These are phyloP conservation scores for Danio aesculapii DNA, from an alignment of 2,797 vertebrate species.

Conservation along the genomic window DNA sequence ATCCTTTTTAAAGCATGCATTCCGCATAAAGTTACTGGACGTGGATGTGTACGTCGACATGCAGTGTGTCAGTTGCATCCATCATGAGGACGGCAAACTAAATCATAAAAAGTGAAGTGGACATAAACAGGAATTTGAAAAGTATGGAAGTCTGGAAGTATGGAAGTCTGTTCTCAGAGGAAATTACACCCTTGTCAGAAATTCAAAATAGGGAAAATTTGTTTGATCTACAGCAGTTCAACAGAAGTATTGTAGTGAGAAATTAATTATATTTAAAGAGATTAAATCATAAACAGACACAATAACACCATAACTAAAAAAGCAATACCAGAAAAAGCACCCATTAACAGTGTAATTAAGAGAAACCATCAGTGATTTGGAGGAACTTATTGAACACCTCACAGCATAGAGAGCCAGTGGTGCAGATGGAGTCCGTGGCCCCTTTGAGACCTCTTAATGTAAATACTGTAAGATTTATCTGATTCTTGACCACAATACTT, in stretches of 20 bases:
- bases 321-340: constrained; percentile 47
- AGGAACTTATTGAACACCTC: constrained; percentile 47
- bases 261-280: not conserved
- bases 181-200: no score
- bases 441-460: constrained; percentile 69
- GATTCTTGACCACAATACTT: constrained; percentile 52
- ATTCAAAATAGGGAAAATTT: not conserved
- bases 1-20: no score
- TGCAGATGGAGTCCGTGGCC: constrained; percentile 58
- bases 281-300: constrained; percentile 30
- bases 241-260: not conserved
- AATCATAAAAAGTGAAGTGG: no score
- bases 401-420: constrained; percentile 56
- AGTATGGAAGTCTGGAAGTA: no score
- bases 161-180: no score
- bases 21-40: no score
- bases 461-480: constrained; percentile 70
- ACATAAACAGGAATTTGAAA: no score
- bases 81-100: no score
- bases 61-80: no score
- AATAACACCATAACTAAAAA: constrained; percentile 48
- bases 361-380: constrained; percentile 65
- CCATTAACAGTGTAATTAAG: no score
- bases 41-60: no score
- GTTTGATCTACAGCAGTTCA: not conserved